A percentile compares a stretch with the other conserved stretches of the same genome.
Conservation (phyloP, 2,113 vertebrate species). For the Pluvialis apricaria region DNA sequence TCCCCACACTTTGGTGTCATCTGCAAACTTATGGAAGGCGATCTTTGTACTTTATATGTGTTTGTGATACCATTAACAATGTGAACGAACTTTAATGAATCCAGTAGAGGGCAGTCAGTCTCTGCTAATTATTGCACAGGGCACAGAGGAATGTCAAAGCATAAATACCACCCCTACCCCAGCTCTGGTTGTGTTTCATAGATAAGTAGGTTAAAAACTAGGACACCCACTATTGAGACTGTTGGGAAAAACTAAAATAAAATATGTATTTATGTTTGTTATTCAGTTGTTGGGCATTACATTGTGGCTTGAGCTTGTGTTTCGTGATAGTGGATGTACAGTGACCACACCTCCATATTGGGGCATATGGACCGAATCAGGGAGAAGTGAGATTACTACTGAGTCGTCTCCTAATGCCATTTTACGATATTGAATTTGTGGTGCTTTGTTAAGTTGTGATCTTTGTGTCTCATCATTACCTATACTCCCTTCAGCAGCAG, state of each 20-base stretch:
- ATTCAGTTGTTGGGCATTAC: neutral
- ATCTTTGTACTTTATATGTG: neutral
- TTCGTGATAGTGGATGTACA: neutral
- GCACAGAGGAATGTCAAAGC: neutral
- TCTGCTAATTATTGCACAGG: neutral
- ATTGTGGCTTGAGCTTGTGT: neutral
- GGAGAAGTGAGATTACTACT: neutral
- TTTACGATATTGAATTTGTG: neutral
- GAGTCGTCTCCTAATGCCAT: neutral
- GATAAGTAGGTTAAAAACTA: neutral
- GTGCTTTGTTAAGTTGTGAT: neutral
- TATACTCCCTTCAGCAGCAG: neutral
- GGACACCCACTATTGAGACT: neutral
- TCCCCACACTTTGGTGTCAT: neutral
- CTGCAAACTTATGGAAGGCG: neutral
- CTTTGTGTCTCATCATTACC: neutral
- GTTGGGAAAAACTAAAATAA: neutral
- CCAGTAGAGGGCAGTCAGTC: neutral
- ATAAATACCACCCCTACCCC: neutral
- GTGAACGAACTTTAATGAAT: fast-evolving
- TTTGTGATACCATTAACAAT: neutral
- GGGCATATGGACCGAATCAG: neutral
- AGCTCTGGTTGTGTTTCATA: neutral
- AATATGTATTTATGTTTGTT: neutral
- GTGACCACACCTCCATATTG: neutral